phyloP scores from a whole-genome alignment of 2,113 vertebrate genomes.

The Malurus cyaneus region DNA sequence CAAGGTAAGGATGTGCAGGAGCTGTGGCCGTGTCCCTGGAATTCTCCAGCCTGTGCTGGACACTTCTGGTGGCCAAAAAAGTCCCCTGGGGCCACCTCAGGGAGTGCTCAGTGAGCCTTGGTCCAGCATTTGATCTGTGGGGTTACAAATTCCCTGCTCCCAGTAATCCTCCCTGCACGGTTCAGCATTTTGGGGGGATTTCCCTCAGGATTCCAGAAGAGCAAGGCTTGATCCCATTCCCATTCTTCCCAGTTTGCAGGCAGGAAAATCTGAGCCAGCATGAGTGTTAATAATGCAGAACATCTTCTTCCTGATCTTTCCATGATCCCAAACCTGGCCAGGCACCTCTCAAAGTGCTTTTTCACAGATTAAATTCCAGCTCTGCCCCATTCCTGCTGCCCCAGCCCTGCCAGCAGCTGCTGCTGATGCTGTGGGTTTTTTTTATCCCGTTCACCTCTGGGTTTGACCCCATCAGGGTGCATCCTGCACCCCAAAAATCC shows the following conservation, averaged over 20 bases:
- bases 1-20: conserved; percentile 81
- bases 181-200: neutral
- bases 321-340: neutral
- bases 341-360: neutral
- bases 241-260: neutral
- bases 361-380: neutral
- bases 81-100: neutral
- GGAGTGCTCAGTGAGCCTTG: fast-evolving
- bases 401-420: neutral
- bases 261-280: neutral
- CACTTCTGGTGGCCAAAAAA: neutral
- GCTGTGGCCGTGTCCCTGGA: fast-evolving
- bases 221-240: neutral
- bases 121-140: fast-evolving
- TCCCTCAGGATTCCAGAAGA: neutral
- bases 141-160: neutral
- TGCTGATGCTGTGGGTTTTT: neutral
- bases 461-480: neutral
- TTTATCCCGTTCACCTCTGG: neutral
- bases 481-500: neutral
- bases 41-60: neutral
- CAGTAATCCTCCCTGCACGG: neutral
- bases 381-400: neutral
- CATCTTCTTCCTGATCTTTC: neutral
- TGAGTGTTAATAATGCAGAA: neutral